Evolutionary conservation across 2,797 vertebrate species (phyloP).

Genomic region (Xenentodon cancila): DNA sequence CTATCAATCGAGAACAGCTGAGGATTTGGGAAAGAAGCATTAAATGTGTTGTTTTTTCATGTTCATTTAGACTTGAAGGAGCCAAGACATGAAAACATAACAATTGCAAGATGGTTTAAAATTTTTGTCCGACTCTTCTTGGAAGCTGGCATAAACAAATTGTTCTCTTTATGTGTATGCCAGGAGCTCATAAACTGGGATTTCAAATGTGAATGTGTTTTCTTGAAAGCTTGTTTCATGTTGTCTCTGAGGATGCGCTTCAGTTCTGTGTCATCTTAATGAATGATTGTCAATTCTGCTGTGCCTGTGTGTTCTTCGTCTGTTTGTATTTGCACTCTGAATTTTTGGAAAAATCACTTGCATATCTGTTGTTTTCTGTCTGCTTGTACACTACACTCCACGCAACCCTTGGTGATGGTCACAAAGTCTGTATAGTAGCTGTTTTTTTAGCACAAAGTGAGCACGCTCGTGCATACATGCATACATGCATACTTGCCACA

Average conservation of each 20-base stretch:
- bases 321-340: slow-evolving; percentile 79
- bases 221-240: slow-evolving; percentile 55
- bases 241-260: slow-evolving; percentile 59
- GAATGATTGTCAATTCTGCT: slow-evolving; percentile 78
- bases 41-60: slow-evolving; percentile 28
- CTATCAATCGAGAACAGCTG: slow-evolving; percentile 26
- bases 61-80: slow-evolving; percentile 33
- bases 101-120: slow-evolving; percentile 26
- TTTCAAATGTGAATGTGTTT: slow-evolving; percentile 71
- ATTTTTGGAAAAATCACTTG: slow-evolving; percentile 59
- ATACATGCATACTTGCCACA: slow-evolving; percentile 11
- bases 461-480: slow-evolving; percentile 31
- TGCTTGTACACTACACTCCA: slow-evolving; percentile 49
- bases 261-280: slow-evolving; percentile 69
- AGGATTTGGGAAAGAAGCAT: slow-evolving; percentile 39
- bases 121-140: slow-evolving; percentile 21
- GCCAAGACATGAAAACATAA: slow-evolving; percentile 11
- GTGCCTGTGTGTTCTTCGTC: slow-evolving; percentile 78
- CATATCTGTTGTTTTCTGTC: slow-evolving; percentile 68
- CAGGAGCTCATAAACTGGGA: slow-evolving; percentile 32
- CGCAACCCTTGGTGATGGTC: slow-evolving; percentile 37
- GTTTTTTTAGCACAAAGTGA: slow-evolving; percentile 53
- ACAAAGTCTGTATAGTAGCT: slow-evolving; percentile 71
- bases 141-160: slow-evolving; percentile 29
- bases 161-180: slow-evolving; percentile 14